Percentiles rank a stretch among this genome's conserved stretches.
These are phyloP conservation scores for Apamea epomidion DNA, from an alignment of 2,888 invertebrate genomes.

Conservation along the genomic window DNA sequence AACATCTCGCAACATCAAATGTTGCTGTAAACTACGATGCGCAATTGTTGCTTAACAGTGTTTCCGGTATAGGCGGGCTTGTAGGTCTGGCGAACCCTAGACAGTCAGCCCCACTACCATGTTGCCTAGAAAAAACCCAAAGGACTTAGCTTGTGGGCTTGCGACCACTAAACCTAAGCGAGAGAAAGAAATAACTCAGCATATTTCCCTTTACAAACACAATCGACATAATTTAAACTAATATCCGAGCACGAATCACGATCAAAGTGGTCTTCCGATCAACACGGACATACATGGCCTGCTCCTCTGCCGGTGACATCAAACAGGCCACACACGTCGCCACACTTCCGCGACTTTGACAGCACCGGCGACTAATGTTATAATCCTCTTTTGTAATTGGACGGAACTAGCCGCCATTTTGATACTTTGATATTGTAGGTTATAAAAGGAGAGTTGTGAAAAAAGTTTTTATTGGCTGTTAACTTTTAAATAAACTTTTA, in stretches of 20 bases:
- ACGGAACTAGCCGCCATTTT: slow-evolving; percentile 47
- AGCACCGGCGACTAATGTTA: slow-evolving; percentile 58
- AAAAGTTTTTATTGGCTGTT: background rate
- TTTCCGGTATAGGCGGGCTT: too few species aligned
- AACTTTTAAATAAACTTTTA: slow-evolving; percentile 2
- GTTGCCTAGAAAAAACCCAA: too few species aligned
- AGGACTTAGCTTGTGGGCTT: too few species aligned
- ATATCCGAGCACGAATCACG: slow-evolving; percentile 29
- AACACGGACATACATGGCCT: slow-evolving; percentile 18
- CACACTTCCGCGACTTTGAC: slow-evolving; percentile 75
- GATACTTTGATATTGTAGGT: slow-evolving; percentile 16
- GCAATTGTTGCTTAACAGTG: too few species aligned
- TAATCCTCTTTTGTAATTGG: slow-evolving; percentile 59
- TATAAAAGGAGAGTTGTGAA: slow-evolving; percentile 10
- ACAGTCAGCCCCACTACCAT: too few species aligned
- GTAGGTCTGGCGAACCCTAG: too few species aligned
- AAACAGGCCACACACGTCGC: slow-evolving; percentile 81
- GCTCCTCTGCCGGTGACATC: slow-evolving; percentile 66
- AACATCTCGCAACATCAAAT: too few species aligned
- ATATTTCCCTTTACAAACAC: background rate
- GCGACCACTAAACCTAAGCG: too few species aligned
- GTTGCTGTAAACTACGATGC: too few species aligned
- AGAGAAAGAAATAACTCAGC: too few species aligned
- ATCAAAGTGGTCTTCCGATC: slow-evolving; percentile 40
- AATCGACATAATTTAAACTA: slow-evolving; percentile 41